A percentile compares a stretch with the other conserved stretches of the same genome.
Conservation (phyloP, 2,797 vertebrate species). For the Lepidocolaptes lacrymiger region DNA sequence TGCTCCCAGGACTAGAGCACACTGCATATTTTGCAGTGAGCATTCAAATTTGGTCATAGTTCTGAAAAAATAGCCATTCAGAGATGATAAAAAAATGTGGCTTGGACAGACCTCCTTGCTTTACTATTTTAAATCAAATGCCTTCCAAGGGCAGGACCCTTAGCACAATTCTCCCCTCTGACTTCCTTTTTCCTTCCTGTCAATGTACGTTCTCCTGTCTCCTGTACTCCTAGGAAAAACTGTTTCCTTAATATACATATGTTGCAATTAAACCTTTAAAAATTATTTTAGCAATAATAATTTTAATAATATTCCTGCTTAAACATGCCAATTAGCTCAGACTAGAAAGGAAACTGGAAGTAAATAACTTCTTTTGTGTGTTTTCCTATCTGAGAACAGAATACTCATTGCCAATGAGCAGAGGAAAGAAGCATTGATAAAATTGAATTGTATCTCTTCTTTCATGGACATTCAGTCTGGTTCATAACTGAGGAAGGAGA, state of each 20-base stretch:
- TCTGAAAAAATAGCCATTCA: background rate
- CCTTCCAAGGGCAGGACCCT: background rate
- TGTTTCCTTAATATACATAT: background rate
- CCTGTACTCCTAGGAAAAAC: background rate
- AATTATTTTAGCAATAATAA: background rate
- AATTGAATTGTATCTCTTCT: background rate
- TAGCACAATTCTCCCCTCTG: background rate
- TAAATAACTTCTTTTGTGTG: background rate
- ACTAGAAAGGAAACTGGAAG: background rate
- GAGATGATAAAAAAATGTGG: background rate
- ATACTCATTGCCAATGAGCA: background rate
- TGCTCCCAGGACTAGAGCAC: background rate
- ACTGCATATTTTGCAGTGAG: background rate
- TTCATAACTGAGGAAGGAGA: background rate
- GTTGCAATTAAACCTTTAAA: background rate
- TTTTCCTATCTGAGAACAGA: background rate
- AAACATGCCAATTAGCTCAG: background rate
- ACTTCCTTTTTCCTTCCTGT: background rate
- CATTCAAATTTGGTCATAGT: background rate
- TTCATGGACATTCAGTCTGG: background rate
- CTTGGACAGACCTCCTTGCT: background rate
- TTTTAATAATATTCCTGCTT: background rate
- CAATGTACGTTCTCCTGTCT: background rate
- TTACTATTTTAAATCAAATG: background rate
- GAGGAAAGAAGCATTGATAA: background rate